Conservation (phyloP, 2,888 invertebrate genomes). For the Xylocampa areola region DNA sequence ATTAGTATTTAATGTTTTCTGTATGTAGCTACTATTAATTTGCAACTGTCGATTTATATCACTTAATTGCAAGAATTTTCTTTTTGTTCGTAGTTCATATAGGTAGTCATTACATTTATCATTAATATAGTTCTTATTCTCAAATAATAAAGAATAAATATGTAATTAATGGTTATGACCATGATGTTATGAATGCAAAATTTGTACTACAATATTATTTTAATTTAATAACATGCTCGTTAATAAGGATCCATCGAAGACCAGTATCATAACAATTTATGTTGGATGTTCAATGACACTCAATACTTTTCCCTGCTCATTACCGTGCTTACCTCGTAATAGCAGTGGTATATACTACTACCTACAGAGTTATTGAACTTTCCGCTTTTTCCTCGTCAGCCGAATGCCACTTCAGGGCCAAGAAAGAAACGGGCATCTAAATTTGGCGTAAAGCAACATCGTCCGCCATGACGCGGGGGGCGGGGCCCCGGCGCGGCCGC, state of each 20-base stretch:
- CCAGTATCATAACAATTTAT: background rate
- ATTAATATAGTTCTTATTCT: no score
- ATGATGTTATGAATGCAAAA: background rate
- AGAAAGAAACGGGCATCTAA: conserved; percentile 78
- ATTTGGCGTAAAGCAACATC: conserved; percentile 83
- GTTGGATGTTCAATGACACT: background rate
- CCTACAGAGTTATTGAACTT: conserved; percentile 53
- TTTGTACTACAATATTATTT: background rate
- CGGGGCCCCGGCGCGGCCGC: conserved; percentile 74
- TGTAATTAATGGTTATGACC: no score
- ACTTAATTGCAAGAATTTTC: no score
- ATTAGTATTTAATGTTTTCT: background rate
- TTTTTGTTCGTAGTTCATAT: no score
- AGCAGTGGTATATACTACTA: conserved; percentile 4
- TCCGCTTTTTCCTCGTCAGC: conserved; percentile 50
- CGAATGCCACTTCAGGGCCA: conserved; percentile 63
- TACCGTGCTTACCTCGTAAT: background rate
- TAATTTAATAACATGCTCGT: background rate
- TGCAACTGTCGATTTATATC: background rate
- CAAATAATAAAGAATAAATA: no score
- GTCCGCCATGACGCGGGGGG: conserved; percentile 86
- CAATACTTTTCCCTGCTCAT: background rate
- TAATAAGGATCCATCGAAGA: background rate
- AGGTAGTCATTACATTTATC: no score
- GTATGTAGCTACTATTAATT: background rate